Evolutionary conservation across 1,140 invertebrate genomes (phyloP), one percentile per base, ranked within the genome.

Genomic region (Drosophila leontia): DNA sequence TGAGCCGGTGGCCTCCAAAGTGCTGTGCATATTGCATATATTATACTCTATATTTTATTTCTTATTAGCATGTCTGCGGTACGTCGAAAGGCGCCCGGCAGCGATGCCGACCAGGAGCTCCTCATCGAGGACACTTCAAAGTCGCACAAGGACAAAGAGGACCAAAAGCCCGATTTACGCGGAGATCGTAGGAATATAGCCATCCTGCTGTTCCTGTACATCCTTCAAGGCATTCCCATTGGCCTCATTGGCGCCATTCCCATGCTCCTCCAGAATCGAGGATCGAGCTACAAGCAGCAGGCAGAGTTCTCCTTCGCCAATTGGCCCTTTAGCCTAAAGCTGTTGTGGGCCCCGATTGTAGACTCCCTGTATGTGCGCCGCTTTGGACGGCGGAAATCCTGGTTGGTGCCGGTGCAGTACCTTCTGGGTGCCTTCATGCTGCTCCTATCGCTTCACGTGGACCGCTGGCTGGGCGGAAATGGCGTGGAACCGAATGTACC

Each of bases 231-330:
- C 2, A 98, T 99, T 92, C 99, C 99, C 2, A 93, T 99, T 5
- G 99, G 99, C 9, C 93, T 99, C 17, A 97, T 96, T 45, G 96
- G 96, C 15, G 97, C 98, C 41, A 96, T 99, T 77, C 99, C 99
- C 5, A 98, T 99, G 96, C 83, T 99, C 47, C 94, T 99, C 50
- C 97, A 98, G 92, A 98, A 98, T 93, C 94, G 96, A 79, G 96
- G 97, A 65, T 96, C 98, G 55, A 97, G 96, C 48, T 99, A 99
- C 91, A 96, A 96, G 79, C 96, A 99, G 93, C 95, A 99, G 96
- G 99, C 99, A n/a, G 95, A 99, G 92, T 99, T 99, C 92, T 99
- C 98, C 94, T 98, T 99, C 91, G 98, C 98, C 0, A 96, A 96
- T 81, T 99, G 99, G 99, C 99, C 99, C 2, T 99, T 99, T 91